Evolutionary conservation across 2,888 invertebrate genomes (phyloP).

Genomic region (Helicoverpa assulta): DNA sequence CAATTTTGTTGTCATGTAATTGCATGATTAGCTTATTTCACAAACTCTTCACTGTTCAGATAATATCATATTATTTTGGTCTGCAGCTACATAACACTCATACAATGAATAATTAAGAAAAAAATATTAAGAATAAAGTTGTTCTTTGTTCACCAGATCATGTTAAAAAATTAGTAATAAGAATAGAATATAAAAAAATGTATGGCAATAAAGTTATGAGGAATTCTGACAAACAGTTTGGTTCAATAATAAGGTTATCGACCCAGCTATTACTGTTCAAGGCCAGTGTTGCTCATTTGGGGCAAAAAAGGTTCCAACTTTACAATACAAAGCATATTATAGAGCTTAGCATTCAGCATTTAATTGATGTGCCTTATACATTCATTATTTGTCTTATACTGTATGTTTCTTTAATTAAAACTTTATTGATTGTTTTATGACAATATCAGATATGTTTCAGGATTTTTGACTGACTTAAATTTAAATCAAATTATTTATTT

Average conservation of each 20-base stretch:
- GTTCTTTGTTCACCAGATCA: background rate
- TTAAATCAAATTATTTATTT: too few relatives aligned
- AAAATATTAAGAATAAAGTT: background rate
- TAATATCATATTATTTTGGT: too few relatives aligned
- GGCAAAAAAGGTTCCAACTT: slow-evolving; percentile 47
- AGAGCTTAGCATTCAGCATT: slow-evolving; percentile 12
- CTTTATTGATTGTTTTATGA: background rate
- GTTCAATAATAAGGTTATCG: slow-evolving; percentile 46
- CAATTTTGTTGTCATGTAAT: too few relatives aligned
- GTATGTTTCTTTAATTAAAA: background rate
- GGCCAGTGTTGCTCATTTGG: slow-evolving; percentile 42
- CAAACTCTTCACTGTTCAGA: too few relatives aligned
- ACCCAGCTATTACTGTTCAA: slow-evolving; percentile 55
- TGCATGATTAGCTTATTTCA: too few relatives aligned
- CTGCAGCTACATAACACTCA: too few relatives aligned
- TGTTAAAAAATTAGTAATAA: background rate
- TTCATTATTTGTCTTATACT: background rate
- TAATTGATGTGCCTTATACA: slow-evolving; percentile 11
- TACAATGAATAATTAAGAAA: too few relatives aligned
- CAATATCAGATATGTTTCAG: too few relatives aligned
- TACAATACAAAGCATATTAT: slow-evolving; percentile 20
- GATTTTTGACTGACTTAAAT: too few relatives aligned
- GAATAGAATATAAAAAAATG: background rate
- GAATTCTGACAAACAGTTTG: slow-evolving; percentile 29
- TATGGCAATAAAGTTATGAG: slow-evolving; percentile 19